Conservation (phyloP, 2,888 invertebrate species). For the Linnaemya tessellans region DNA sequence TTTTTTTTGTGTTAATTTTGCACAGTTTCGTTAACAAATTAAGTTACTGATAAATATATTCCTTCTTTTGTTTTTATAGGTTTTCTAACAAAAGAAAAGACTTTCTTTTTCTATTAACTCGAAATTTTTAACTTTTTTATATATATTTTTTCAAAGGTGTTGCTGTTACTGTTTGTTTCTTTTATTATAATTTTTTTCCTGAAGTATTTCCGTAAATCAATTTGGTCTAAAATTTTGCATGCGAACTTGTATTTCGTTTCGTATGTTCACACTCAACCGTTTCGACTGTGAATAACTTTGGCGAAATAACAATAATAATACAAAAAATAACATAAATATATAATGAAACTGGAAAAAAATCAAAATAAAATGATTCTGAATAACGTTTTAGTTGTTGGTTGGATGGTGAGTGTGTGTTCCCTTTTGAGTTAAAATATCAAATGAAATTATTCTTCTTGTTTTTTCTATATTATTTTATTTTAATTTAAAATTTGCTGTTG, state of each 20-base stretch:
- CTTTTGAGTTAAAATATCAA: constrained; percentile 71
- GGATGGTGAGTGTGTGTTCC: constrained; percentile 55
- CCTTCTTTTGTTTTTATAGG: neutral
- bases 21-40: neutral
- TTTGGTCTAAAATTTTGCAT: constrained; percentile 48
- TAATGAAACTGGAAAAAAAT: constrained; percentile 35
- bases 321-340: neutral
- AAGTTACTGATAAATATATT: neutral
- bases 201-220: constrained; percentile 6
- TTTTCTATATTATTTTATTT: constrained; percentile 54
- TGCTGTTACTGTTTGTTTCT: neutral
- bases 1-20: neutral
- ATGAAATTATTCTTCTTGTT: constrained; percentile 69
- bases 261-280: constrained; percentile 64
- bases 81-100: neutral
- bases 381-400: constrained; percentile 48
- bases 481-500: constrained; percentile 40
- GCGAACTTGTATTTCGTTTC: constrained; percentile 61
- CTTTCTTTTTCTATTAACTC: constrained; percentile 17
- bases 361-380: constrained; percentile 58
- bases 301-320: constrained; percentile 44
- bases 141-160: neutral
- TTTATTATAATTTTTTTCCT: constrained; percentile 19
- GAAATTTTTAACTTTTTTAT: neutral
- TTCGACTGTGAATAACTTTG: constrained; percentile 66